Base-by-base conservation (phyloP, 2,113 vertebrate genomes). In the Monopterus albus region DNA sequence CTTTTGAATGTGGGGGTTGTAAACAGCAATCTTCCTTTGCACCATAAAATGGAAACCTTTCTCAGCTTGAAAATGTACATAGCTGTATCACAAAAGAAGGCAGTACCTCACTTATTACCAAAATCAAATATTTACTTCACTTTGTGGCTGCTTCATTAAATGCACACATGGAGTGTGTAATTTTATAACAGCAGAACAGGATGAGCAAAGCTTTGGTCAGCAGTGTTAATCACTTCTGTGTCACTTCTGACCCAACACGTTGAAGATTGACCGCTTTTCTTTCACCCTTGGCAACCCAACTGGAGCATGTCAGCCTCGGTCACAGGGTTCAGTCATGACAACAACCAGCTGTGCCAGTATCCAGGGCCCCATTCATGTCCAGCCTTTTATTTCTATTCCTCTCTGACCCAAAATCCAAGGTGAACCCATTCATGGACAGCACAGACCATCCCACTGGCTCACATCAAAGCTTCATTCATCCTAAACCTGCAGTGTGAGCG, bases 391-490 rank as follows among this genome's bases (percentile, higher is more conserved):
- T 13, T 55, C 67, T 58, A 39, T 72, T 69, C 69, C 53, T 81
- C 38, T 23, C 47, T 81, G 75, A 65, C 53, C 66, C 3, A 1
- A 64, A 77, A 67, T 75, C 60, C 21, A 7, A 49, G 39, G 39
- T 63, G 75, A 79, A 74, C 79, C 47, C 52, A 21, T 85, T 86
- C 73, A 40, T 18, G 42, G 50, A 38, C 51, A 38, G 67, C 76
- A 74, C 63, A 6, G 52, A 52, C 58, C 11, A 36, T 86, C 72
- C 78, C 25, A 51, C 57, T 73, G 72, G 66, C 69, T 40, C 15
- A 29, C 46, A 72, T 78, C 73, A 81, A 82, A 78, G 86, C 52
- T 39, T 45, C 60, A 51, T 59, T 82, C 79, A 70, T 69, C 84
- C 71, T 70, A 52, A 75, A 87, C 77, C 72, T 75, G 78, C 51